Conservation (phyloP, 1,140 invertebrate genomes). For the Hylaeus volcanicus region DNA sequence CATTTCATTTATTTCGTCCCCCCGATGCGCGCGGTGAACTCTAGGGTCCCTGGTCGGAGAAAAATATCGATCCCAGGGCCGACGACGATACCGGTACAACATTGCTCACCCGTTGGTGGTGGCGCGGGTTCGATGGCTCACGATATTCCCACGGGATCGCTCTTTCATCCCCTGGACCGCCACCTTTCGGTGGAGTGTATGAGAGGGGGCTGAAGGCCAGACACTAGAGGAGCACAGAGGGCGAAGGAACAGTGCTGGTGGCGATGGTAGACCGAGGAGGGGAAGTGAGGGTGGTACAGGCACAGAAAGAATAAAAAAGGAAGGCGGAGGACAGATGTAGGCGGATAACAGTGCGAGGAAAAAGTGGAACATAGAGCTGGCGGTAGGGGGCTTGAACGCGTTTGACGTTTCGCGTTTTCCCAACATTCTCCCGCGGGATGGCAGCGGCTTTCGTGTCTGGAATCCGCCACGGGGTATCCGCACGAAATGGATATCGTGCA, state of each 20-base stretch:
- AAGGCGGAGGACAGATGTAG: conserved; percentile 8
- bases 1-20: conserved; percentile 57
- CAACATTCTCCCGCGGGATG: conserved; percentile 71
- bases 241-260: neutral
- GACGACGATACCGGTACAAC: conserved; percentile 27
- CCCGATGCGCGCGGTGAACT: neutral
- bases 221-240: neutral
- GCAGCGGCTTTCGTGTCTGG: conserved; percentile 68
- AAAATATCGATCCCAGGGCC: conserved; percentile 60
- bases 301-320: neutral
- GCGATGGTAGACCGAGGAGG: neutral
- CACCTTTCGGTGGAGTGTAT: conserved; percentile 39
- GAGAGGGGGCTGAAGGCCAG: conserved; percentile 2
- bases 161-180: conserved; percentile 44
- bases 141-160: conserved; percentile 61
- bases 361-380: no score
- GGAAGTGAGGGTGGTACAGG: neutral
- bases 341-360: neutral
- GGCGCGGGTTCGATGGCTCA: conserved; percentile 57
- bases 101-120: conserved; percentile 30
- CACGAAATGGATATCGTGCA: conserved; percentile 71
- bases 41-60: conserved; percentile 48
- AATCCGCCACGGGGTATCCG: conserved; percentile 70
- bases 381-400: conserved; percentile 42
- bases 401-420: conserved; percentile 74